Base-by-base conservation (phyloP, 2,113 vertebrate genomes). In the Trochalopteron elliotii region DNA sequence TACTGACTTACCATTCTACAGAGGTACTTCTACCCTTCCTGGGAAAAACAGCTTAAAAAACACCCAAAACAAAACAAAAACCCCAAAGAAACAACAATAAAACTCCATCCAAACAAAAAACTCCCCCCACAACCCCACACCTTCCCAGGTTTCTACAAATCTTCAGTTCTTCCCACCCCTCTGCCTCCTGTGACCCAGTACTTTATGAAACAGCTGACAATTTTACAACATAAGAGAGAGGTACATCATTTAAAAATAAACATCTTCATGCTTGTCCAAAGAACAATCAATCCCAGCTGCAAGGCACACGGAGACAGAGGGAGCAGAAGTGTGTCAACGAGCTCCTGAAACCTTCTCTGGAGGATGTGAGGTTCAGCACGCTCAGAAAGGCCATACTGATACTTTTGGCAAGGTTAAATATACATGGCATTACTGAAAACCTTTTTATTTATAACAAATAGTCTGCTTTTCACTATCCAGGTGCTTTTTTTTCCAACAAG, bases 81-180 rank as follows among this genome's bases (percentile, higher is more conserved):
- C 0, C 14, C 3, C 15, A 19, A 4, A 30, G 5, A 18, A 60
- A 9, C 25, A 35, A 37, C 3, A 37, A 67, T 20, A 53, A 25
- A 53, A 11, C 0, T 1, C 12, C 19, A 13, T 12, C 24, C 27
- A 31, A 42, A 20, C 20, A 1, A 50, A 35, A 30, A 53, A 1
- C 3, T 31, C 8, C 11, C 35, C 50, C 69, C 9, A 31, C 14
- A 33, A 6, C 16, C 6, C 30, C 47, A 24, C 3, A 50, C 11
- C 39, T 40, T 60, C 22, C 30, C 22, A n/a, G 5, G 15, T 47
- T 80, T 42, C 78, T 76, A 40, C 45, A 50, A 27, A 40, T 16
- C 42, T 49, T 10, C 10, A 45, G 8, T 23, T 65, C 45, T 56
- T 40, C 45, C 57, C 25, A 27, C 11, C 37, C 22, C 31, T 90